Percentiles rank a stretch among this genome's conserved stretches.
phyloP scores from a whole-genome alignment of 2,113 vertebrate genomes.

The Ctenodactylus gundi region DNA sequence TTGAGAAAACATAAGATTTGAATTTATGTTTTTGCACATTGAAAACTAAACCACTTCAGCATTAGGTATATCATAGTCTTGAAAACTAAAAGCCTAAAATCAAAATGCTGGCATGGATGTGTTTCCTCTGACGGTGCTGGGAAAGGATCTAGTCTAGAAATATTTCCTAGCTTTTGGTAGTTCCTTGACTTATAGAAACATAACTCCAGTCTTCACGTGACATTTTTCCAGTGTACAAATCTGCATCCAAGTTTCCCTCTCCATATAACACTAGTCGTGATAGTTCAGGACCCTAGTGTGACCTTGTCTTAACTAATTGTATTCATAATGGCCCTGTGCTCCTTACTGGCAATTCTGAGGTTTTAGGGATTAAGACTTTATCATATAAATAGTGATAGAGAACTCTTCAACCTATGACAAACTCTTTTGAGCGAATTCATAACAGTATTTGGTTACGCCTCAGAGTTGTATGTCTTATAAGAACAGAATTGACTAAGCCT shows the following conservation, averaged over 20 bases:
- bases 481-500: background rate
- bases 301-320: background rate
- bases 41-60: background rate
- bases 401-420: background rate
- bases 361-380: background rate
- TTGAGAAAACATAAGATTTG: background rate
- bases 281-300: background rate
- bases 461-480: background rate
- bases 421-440: background rate
- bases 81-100: background rate
- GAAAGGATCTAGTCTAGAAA: background rate
- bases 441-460: background rate
- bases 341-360: background rate
- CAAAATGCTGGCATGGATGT: too few species aligned
- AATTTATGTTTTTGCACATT: background rate
- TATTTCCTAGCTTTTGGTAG: background rate
- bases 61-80: background rate
- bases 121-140: background rate
- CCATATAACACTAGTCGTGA: background rate
- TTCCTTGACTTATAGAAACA: background rate
- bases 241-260: background rate
- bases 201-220: background rate
- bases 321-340: background rate
- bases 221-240: background rate
- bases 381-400: background rate